Percentiles rank a stretch among this genome's conserved stretches.
These are phyloP conservation scores for Seladonia tumulorum DNA, from an alignment of 2,888 invertebrate species.

Conservation along the genomic window DNA sequence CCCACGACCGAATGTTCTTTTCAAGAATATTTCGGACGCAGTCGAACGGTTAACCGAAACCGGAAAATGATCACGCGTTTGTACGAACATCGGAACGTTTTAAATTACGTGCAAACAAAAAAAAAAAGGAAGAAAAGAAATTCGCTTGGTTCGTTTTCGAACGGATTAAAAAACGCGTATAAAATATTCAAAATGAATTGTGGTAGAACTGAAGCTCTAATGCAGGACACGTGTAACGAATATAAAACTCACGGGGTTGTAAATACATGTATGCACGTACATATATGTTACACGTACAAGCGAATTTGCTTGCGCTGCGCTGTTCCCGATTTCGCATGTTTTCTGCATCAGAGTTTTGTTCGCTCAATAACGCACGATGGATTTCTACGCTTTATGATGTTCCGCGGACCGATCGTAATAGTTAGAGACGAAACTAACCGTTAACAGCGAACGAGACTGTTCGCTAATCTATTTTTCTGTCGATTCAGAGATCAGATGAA, in stretches of 20 bases:
- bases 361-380: background rate
- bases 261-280: background rate
- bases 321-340: background rate
- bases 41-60: background rate
- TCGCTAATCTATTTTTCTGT: background rate
- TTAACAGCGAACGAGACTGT: background rate
- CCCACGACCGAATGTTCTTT: background rate
- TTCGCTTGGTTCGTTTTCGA: background rate
- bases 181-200: background rate
- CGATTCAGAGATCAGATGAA: background rate
- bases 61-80: background rate
- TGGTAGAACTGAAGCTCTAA: background rate
- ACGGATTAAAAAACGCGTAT: background rate
- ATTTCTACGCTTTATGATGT: background rate
- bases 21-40: background rate
- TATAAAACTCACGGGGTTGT: background rate
- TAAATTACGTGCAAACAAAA: background rate
- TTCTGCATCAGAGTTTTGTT: background rate
- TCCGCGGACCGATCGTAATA: background rate
- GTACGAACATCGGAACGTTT: background rate
- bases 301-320: background rate
- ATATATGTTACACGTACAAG: background rate
- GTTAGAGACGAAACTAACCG: background rate
- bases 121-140: too few relatives aligned
- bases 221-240: background rate